Evolutionary conservation across 2,797 vertebrate genomes (phyloP).

Genomic region (Coilia nasus): DNA sequence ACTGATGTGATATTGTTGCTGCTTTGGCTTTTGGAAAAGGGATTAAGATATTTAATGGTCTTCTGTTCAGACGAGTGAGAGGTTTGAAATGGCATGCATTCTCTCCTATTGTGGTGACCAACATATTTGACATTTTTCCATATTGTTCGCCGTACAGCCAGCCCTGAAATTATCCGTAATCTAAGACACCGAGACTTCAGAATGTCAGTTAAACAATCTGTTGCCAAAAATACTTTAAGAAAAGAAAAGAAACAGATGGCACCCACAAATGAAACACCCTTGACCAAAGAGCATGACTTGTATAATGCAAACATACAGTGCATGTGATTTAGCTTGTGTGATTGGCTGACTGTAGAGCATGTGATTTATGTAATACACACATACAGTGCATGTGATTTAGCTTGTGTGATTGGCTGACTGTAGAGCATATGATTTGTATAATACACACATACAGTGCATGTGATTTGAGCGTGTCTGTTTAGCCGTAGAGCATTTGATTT

Average conservation of each 20-base stretch:
- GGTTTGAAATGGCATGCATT: not conserved
- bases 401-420: too few species aligned
- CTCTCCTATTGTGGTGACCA: not conserved
- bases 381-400: too few species aligned
- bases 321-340: slow-evolving; percentile 12
- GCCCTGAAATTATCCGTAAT: not conserved
- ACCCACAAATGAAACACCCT: not conserved
- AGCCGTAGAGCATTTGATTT: too few species aligned
- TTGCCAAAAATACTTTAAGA: not conserved
- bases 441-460: too few species aligned
- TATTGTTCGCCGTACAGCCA: not conserved
- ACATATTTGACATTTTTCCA: not conserved
- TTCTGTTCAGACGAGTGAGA: not conserved
- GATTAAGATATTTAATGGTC: not conserved
- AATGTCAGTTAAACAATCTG: not conserved
- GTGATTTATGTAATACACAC: too few species aligned
- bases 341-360: not conserved
- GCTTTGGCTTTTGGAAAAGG: not conserved
- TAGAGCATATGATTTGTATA: too few species aligned
- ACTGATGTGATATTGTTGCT: not conserved
- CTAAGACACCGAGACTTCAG: not conserved
- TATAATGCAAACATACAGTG: not conserved
- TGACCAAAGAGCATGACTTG: slow-evolving; percentile 8
- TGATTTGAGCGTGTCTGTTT: too few species aligned
- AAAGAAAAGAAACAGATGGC: not conserved